Base-by-base conservation (phyloP, 2,888 invertebrate genomes). In the Pediacus dermestoides region DNA sequence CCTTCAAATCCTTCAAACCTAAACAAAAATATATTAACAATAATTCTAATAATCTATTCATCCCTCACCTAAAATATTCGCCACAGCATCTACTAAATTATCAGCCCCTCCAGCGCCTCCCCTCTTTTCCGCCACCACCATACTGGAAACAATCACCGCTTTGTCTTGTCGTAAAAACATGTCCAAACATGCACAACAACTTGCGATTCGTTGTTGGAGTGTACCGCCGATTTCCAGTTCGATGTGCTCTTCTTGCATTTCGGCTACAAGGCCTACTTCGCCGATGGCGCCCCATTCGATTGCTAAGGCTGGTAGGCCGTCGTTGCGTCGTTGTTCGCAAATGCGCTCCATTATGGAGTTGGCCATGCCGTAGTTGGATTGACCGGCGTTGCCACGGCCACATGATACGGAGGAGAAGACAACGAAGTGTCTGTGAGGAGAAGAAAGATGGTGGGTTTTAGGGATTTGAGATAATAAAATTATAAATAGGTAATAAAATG, bases 211-310 rank as follows among this genome's bases (percentile, higher is more conserved):
- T 62, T 85, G 85, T 30, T 82, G 83, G 13, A 82, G 63, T 1
- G 84, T 83, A 12, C 84, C 84, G 45, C 71, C 71, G 28, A 73
- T 73, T 39, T 70, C 70, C 15, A 72, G 37, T 42, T 69, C 67
- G 9, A 56, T 54, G 30, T 69, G 57, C 13, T 70, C 65, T 43
- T 71, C 73, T 45, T 71, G 63, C 64, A 70, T 63, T n/a, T 83
- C 80, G 10, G 81, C 75, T 2, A 84, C 77, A 4, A 85, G 70
- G 21, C 85, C 86, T 9, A 75, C 87, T 67, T 94, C 92, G 34
- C 91, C 94, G 34, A 94, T 78, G 21, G 91, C 92, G 21, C 94
- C 93, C 92, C 93, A 94, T 64, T 94, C 89, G 6, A 94, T 80
- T 1, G 92, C 92, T 42, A 89, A 67, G 0, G 77, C 92, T 1